Evolutionary conservation across 2,888 invertebrate genomes (phyloP), one percentile per base, ranked within the genome.

Genomic region (Leptopterna dolabrata): DNA sequence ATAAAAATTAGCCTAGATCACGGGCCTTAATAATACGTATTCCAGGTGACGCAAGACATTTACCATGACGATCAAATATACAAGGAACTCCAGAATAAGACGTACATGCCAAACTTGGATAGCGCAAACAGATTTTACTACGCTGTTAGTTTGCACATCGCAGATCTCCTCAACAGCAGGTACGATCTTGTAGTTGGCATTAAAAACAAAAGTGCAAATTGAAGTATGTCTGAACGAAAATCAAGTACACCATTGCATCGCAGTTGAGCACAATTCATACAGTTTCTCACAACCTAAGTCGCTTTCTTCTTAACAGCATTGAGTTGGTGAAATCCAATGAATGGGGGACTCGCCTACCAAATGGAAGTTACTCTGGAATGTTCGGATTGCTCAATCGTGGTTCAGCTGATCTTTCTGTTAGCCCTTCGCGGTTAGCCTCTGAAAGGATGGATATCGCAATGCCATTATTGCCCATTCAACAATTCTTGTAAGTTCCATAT

Each of bases 91-190:
- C 76, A 51, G n/a, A 55, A 86, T 36, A 76, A 36, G 29, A 86
- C 86, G 0, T 86, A 86, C 63, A 76, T 71, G 30, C 55, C 70
- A n/a, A 36, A 30, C 24, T 6, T 43, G 14, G 86, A 86, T 30
- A 78, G 19, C 30, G 36, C 76, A 27, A 86, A 86, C 27, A 76
- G 86, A 24, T 86, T 51, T 51, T 76, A 55, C 45, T 86, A 29
- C 30, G 41, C 45, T 19, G 24, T 86, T 24, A 24, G n/a, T 13
- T 29, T 55, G 24, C 86, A 86, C 30, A 51, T 86, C 1, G 86
- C 86, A 14, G 86, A 86, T 55, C 30, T 76, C 2, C 30, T 47
- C 30, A 86, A 86, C 36, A 76, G 7, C 55, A 36, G 51, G 86
- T 86, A 27, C 6, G n/a, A 36, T 36, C 7, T 36, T 2, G 36